Percentiles rank a stretch among this genome's conserved stretches.
Conservation (phyloP, 35 echinoderm and acorn worm genomes). For the Strongylocentrotus purpuratus region DNA sequence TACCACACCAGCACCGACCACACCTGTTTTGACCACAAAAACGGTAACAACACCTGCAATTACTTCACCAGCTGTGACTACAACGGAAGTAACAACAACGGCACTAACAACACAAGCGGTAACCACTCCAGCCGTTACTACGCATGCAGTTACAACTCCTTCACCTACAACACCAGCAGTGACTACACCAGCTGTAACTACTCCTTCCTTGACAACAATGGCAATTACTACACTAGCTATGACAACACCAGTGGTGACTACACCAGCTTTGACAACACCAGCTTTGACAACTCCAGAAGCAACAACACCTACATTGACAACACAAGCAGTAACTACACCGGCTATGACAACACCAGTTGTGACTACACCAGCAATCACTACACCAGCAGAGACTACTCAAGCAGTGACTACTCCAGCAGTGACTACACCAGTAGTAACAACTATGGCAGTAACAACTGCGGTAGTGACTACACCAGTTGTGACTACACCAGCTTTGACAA, state of each 20-base stretch:
- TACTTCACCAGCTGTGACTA: slow-evolving; percentile 38
- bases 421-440: slow-evolving; percentile 6
- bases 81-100: background rate
- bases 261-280: no score
- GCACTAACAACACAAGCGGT: background rate
- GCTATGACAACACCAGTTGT: background rate
- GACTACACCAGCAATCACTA: slow-evolving; percentile 50
- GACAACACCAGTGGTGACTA: no score
- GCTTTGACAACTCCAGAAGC: no score
- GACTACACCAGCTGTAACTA: background rate
- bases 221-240: no score
- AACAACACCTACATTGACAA: no score
- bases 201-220: no score
- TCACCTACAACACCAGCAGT: slow-evolving; percentile 18
- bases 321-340: background rate
- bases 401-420: background rate
- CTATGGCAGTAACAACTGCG: slow-evolving; percentile 39
- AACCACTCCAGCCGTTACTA: slow-evolving; percentile 28
- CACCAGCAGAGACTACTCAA: slow-evolving; percentile 38
- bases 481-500: slow-evolving; percentile 29
- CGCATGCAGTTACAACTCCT: background rate
- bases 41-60: slow-evolving; percentile 34
- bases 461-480: slow-evolving; percentile 13
- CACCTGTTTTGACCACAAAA: slow-evolving; percentile 6
- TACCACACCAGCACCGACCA: background rate